Evolutionary conservation across 2,797 vertebrate genomes (phyloP).

Genomic region (Phaenicophaeus curvirostris): DNA sequence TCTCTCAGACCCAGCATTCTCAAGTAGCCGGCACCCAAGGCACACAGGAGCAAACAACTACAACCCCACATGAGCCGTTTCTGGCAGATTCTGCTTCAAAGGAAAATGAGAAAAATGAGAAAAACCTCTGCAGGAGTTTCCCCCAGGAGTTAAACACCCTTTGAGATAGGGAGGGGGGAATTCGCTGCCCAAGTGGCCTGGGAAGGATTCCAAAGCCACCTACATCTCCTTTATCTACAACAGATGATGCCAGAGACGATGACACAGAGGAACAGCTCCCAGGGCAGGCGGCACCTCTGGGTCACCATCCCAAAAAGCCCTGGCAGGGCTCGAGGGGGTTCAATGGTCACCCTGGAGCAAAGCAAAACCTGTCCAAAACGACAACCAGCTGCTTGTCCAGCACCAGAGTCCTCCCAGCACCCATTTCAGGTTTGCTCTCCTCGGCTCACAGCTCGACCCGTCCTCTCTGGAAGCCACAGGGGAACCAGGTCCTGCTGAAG

Average conservation of each 20-base stretch:
- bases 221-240: accelerated
- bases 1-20: neutral
- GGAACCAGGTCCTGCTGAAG: neutral
- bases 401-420: neutral
- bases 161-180: neutral
- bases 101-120: neutral
- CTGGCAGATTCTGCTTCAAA: neutral
- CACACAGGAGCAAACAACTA: neutral
- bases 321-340: neutral
- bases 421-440: neutral
- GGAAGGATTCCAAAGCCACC: neutral
- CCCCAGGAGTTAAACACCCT: neutral
- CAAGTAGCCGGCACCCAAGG: neutral
- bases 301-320: accelerated
- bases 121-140: neutral
- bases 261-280: neutral
- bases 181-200: accelerated
- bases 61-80: neutral
- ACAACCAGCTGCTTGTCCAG: neutral
- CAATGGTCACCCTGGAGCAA: neutral
- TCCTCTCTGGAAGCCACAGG: too few species aligned
- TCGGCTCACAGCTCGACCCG: neutral
- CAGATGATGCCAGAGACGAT: neutral
- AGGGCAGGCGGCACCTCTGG: accelerated
- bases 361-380: neutral